A percentile compares a stretch with the other conserved stretches of the same genome.
phyloP scores from a whole-genome alignment of 2,113 vertebrate genomes.

The Quiscalus mexicanus region DNA sequence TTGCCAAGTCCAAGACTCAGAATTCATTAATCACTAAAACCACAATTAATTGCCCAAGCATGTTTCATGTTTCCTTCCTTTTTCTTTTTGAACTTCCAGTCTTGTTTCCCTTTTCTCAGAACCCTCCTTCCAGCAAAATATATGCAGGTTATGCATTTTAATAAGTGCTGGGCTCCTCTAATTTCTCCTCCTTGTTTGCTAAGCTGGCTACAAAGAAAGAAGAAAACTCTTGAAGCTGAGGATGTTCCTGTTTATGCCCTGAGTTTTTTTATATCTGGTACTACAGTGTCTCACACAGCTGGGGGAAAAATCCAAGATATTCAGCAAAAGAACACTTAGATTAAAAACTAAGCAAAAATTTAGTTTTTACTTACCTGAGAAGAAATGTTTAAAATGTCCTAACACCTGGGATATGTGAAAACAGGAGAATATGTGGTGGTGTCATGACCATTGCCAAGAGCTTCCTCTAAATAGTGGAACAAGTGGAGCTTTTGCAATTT shows the following conservation, averaged over 20 bases:
- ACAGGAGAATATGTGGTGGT: background rate
- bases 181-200: background rate
- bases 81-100: background rate
- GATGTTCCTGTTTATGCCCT: background rate
- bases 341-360: background rate
- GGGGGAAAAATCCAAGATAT: background rate
- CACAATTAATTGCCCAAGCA: background rate
- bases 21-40: background rate
- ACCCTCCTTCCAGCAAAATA: background rate
- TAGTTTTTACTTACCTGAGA: background rate
- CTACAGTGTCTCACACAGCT: background rate
- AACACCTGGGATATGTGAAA: fast-evolving
- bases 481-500: background rate
- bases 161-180: background rate
- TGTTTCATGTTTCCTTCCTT: background rate
- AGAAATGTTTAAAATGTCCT: background rate
- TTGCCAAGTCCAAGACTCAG: background rate
- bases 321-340: background rate
- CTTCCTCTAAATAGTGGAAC: background rate
- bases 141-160: background rate
- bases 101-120: background rate
- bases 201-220: background rate
- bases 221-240: background rate
- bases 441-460: background rate
- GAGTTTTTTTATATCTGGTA: background rate